Evolutionary conservation across 2,113 vertebrate genomes (phyloP), one percentile per base, ranked within the genome.

Genomic region (Cnemophilus loriae): DNA sequence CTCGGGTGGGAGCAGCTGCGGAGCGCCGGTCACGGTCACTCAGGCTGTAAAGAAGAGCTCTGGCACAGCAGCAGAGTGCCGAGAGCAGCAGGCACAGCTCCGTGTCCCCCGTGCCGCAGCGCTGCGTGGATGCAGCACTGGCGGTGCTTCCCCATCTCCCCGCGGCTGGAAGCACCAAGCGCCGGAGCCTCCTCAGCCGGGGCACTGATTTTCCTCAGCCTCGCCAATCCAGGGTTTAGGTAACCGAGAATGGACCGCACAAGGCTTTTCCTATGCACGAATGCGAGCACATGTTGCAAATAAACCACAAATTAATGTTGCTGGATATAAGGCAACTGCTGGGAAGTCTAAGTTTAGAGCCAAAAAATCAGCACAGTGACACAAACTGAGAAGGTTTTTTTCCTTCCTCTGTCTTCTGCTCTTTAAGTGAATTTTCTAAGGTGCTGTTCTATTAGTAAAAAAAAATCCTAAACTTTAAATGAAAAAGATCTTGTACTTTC

Each of bases 91-190:
- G 4, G 16, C 27, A 0, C 71, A 46, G 53, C 41, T 11, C 44
- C 5, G 8, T 7, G 44, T 15, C 20, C 19, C 28, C 3, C 3
- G 6, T 3, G 37, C 7, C 2, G 10, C 80, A 28, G 27, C 17
- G 3, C 23, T 24, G 19, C 19, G 3, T 1, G 60, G 24, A 4
- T 9, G 41, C 17, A 5, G 1, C 11, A 0, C 18, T 0, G 16
- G 0, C 3, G 20, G 15, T 19, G 8, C 57, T 30, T 22, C 42
- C 1, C 8, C 30, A 3, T 44, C 57, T 46, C 13, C 0, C 28
- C 2, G 3, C 1, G 3, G 47, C 52, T 67, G 21, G 2, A 41
- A 30, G 21, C 0, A 9, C 20, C 41, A 0, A 50, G 68, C 2
- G 1, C 27, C 6, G 74, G 12, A 13, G 23, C 8, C 8, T 35